A percentile compares a stretch with the other conserved stretches of the same genome.
Evolutionary conservation across 2,797 vertebrate species (phyloP).

Genomic region (Jordanella pulchra): DNA sequence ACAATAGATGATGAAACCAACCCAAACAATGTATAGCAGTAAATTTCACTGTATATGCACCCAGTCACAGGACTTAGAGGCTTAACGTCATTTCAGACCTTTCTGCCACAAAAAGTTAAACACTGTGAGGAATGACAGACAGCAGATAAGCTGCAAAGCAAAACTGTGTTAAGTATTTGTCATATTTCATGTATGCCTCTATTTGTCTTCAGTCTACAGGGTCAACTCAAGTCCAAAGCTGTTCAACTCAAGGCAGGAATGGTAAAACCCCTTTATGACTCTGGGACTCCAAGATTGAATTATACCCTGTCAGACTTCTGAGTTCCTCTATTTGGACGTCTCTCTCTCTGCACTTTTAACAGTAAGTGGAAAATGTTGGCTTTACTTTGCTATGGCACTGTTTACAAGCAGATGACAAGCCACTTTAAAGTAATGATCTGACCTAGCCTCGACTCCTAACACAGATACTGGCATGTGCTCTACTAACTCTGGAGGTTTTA

Average conservation of each 20-base stretch:
- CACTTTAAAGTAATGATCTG: not conserved
- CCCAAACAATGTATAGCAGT: conserved; percentile 12
- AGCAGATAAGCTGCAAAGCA: conserved; percentile 50
- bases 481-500: not conserved
- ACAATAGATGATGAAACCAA: conserved; percentile 5
- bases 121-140: conserved; percentile 49
- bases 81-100: conserved; percentile 30
- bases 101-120: conserved; percentile 44
- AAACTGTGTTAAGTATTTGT: conserved; percentile 39
- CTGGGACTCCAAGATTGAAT: not conserved
- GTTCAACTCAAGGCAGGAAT: conserved; percentile 8
- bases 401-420: conserved; percentile 7
- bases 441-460: not conserved
- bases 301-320: conserved; percentile 24
- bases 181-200: conserved; percentile 28
- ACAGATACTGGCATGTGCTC: not conserved
- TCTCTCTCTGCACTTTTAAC: not conserved
- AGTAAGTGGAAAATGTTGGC: conserved; percentile 24
- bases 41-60: conserved; percentile 17
- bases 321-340: conserved; percentile 1
- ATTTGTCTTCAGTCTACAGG: conserved; percentile 19
- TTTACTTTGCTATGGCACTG: conserved; percentile 8
- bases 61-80: conserved; percentile 33
- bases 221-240: conserved; percentile 43
- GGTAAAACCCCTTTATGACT: not conserved